These are phyloP conservation scores for Aphidoletes aphidimyza DNA, from an alignment of 2,888 invertebrate genomes.

Conservation along the genomic window DNA sequence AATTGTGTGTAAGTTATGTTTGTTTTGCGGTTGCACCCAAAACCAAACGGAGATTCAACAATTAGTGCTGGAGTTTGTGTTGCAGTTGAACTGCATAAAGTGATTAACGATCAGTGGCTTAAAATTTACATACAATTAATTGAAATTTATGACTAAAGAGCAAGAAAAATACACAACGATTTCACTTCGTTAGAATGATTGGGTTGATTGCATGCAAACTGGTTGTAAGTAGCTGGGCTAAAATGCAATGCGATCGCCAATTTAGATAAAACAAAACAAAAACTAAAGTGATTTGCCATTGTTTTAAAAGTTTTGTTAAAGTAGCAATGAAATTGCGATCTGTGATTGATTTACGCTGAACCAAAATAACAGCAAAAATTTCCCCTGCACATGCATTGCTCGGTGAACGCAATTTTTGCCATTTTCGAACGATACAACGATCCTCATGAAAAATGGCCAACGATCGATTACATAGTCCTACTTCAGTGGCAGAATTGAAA, in stretches of 20 bases:
- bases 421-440: background rate
- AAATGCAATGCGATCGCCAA: background rate
- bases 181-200: constrained; percentile 16
- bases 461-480: background rate
- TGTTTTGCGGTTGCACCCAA: background rate
- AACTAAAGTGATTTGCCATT: constrained; percentile 28
- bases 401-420: background rate
- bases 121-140: constrained; percentile 48
- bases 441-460: background rate
- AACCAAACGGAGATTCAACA: constrained; percentile 7
- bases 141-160: constrained; percentile 44
- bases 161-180: background rate
- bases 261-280: constrained; percentile 28
- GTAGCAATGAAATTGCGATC: background rate
- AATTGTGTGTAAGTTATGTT: background rate
- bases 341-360: background rate
- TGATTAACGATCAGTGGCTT: constrained; percentile 29
- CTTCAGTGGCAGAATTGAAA: background rate
- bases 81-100: constrained; percentile 19
- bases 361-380: background rate
- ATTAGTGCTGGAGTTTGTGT: background rate
- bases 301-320: background rate
- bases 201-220: constrained; percentile 34
- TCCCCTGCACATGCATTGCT: background rate
- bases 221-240: background rate